Percentiles rank a stretch among this genome's conserved stretches.
These are phyloP conservation scores for Halcyon chelicuti DNA, from an alignment of 2,797 vertebrate genomes.

Conservation along the genomic window DNA sequence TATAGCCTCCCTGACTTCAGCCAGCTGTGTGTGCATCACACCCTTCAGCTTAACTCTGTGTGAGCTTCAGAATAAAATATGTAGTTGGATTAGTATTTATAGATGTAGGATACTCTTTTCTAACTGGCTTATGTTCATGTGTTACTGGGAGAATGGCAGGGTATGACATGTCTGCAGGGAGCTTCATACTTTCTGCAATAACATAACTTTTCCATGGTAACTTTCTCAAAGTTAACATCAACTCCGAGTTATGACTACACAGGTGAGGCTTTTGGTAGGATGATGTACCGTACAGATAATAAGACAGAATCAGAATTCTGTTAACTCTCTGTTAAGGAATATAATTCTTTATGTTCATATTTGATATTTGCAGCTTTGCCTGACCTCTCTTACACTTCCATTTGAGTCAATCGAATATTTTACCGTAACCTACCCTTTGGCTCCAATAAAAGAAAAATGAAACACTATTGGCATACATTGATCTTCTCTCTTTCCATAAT, in stretches of 20 bases:
- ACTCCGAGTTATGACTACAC: not conserved
- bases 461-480: not conserved
- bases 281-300: not conserved
- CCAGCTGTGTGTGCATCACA: not conserved
- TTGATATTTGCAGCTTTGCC: slow-evolving; percentile 2
- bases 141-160: not conserved
- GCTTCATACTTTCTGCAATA: not conserved
- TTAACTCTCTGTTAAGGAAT: not conserved
- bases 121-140: not conserved
- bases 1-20: not conserved
- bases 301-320: not conserved
- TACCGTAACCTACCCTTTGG: not conserved
- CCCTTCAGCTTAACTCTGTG: not conserved
- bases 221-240: not conserved
- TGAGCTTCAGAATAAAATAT: not conserved
- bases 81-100: not conserved
- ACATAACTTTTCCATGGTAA: not conserved
- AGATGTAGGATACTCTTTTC: not conserved
- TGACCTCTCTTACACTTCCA: not conserved
- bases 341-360: not conserved
- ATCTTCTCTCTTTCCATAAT: slow-evolving; percentile 37
- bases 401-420: slow-evolving; percentile 42
- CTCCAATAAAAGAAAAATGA: slow-evolving; percentile 18
- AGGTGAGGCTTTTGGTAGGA: not conserved
- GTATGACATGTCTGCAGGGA: not conserved